These are phyloP conservation scores for Gymnorhina tibicen DNA, from an alignment of 2,113 vertebrate genomes.

Conservation along the genomic window DNA sequence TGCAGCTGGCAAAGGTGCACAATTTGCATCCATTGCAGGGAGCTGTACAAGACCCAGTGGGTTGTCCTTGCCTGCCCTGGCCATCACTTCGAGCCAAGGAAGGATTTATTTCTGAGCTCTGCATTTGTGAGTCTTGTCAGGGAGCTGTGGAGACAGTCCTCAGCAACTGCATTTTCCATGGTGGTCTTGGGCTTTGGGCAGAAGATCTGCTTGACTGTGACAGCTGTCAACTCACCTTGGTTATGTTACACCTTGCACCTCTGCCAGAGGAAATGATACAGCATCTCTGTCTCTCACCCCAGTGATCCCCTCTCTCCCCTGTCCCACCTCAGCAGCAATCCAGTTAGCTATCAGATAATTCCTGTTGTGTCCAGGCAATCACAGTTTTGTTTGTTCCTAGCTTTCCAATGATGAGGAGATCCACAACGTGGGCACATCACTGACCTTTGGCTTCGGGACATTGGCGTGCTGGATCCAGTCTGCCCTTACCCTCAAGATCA, in stretches of 20 bases:
- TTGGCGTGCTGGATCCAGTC: constrained; percentile 91
- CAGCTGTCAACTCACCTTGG: background rate
- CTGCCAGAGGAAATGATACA: background rate
- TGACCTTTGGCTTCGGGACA: constrained; percentile 87
- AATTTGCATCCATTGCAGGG: background rate
- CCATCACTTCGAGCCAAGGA: background rate
- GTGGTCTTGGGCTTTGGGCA: background rate
- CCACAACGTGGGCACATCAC: constrained; percentile 80
- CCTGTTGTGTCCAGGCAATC: background rate
- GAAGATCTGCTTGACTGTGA: background rate
- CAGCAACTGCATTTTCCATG: background rate
- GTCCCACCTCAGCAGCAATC: background rate
- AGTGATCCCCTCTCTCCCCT: background rate
- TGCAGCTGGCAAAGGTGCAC: background rate
- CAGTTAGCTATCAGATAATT: background rate
- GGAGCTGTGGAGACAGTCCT: background rate
- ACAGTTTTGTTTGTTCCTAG: constrained; percentile 61
- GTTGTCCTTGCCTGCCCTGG: background rate
- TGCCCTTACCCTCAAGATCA: constrained; percentile 83
- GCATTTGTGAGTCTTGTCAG: background rate
- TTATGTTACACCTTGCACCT: background rate
- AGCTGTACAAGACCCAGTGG: background rate
- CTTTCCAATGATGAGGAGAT: constrained; percentile 74
- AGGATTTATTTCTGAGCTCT: background rate
- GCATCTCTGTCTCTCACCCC: background rate